Base-by-base conservation (phyloP, 2,888 invertebrate species). In the Adelognathus sp. region DNA sequence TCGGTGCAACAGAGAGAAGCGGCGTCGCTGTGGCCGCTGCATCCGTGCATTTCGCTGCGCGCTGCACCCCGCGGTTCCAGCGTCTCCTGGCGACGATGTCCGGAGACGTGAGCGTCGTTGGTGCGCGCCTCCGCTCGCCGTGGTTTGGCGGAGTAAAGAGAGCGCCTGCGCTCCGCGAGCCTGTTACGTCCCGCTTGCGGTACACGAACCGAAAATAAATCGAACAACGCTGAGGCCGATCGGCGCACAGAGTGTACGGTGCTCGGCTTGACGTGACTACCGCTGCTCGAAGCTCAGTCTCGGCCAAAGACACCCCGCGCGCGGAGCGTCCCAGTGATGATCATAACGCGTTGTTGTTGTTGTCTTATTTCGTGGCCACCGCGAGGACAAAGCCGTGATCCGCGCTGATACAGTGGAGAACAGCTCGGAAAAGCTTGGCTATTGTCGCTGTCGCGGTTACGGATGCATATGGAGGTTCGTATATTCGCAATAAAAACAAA, bases 401-500 rank as follows among this genome's bases (percentile, higher is more conserved):
- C 82, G 83, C 83, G 83, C 77, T 79, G 76, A 82, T 80, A 83
- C 74, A 79, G 76, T 79, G 85, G 81, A 81, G 83, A 84, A 80
- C 79, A 83, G 69, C 70, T 79, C 76, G 82, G 77, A 73, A 82
- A 82, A 78, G 80, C 80, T 83, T 86, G 85, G 83, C 84, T 86
- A 85, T 86, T 83, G 84, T 87, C 84, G 85, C 85, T 86, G 87
- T 82, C 87, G 84, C 88, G 86, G 86, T 85, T 85, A 89, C 89
- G 89, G 87, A 89, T 89, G 89, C 89, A 88, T 90, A 90, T 91
- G 90, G 90, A 90, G 91, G 91, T 91, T 85, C 84, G 90, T 90
- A 64, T 46, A 14, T 52, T 14, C 33, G 36, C 52, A 39, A 11
- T 36, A 14, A 39, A 21, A 39, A 63, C 21, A 27, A 14, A 11